phyloP scores from a whole-genome alignment of 2,797 vertebrate genomes.

The Acridotheres tristis region DNA sequence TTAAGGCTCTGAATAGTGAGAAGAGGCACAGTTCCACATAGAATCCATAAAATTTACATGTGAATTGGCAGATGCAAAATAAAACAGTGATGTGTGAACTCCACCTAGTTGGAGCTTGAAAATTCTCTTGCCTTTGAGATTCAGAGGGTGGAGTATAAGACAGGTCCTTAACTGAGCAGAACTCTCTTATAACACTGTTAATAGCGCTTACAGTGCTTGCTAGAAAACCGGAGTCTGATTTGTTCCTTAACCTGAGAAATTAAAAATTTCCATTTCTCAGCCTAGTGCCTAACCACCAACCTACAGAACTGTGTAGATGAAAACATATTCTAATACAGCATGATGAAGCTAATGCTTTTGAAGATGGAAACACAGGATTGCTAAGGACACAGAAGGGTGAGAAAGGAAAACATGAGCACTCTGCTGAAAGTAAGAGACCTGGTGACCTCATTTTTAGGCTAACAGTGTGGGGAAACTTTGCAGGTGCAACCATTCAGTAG shows the following conservation, averaged over 20 bases:
- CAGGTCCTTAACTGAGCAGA: not conserved
- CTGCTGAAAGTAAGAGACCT: not conserved
- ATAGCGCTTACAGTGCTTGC: not conserved
- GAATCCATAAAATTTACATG: not conserved
- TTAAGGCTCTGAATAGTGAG: not conserved
- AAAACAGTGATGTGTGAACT: not conserved
- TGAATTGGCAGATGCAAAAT: slow-evolving; percentile 7
- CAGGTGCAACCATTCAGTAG: not conserved
- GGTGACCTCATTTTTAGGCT: not conserved
- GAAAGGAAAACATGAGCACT: not conserved
- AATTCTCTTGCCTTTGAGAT: not conserved
- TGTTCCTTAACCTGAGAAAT: not conserved
- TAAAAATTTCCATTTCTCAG: not conserved
- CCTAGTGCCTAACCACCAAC: not conserved
- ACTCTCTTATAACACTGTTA: not conserved
- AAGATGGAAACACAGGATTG: not conserved
- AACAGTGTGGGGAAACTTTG: not conserved
- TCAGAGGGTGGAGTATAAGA: not conserved
- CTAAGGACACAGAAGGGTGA: not conserved
- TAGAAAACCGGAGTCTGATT: not conserved
- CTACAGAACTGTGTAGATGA: not conserved
- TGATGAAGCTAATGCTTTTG: not conserved
- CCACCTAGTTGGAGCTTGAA: not conserved
- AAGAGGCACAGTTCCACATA: not conserved
- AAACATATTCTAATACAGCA: not conserved